Evolutionary conservation across 2,888 invertebrate genomes (phyloP).

Genomic region (Candidula unifasciata): DNA sequence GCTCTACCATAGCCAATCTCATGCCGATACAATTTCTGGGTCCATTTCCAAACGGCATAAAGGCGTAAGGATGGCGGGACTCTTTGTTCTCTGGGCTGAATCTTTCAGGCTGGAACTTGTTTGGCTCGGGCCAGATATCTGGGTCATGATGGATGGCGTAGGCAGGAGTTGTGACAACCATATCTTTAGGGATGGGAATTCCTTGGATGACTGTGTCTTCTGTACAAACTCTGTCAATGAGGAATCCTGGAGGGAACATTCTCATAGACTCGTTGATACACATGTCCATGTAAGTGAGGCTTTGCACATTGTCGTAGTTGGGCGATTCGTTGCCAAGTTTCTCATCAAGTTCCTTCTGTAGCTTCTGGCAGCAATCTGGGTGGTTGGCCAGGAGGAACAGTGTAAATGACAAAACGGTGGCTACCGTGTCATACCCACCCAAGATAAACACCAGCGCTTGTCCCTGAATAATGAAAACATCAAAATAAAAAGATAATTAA

Average conservation of each 20-base stretch:
- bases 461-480: slow-evolving; percentile 36
- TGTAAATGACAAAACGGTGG: slow-evolving; percentile 21
- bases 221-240: slow-evolving; percentile 47
- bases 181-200: slow-evolving; percentile 53
- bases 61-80: slow-evolving; percentile 23
- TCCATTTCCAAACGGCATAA: slow-evolving; percentile 39
- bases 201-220: slow-evolving; percentile 54
- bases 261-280: slow-evolving; percentile 59
- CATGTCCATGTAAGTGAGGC: slow-evolving; percentile 58
- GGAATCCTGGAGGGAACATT: slow-evolving; percentile 55
- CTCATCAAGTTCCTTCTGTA: slow-evolving; percentile 54
- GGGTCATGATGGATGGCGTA: slow-evolving; percentile 56
- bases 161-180: slow-evolving; percentile 50
- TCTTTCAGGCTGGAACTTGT: slow-evolving; percentile 57
- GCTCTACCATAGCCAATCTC: slow-evolving; percentile 30
- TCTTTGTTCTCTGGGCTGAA: slow-evolving; percentile 25
- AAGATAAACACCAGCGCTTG: slow-evolving; percentile 33
- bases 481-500: too few relatives aligned
- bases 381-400: slow-evolving; percentile 27
- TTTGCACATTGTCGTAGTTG: slow-evolving; percentile 53
- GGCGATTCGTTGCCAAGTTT: slow-evolving; percentile 44
- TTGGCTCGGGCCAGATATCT: slow-evolving; percentile 54
- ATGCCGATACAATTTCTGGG: slow-evolving; percentile 45
- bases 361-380: slow-evolving; percentile 12
- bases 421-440: slow-evolving; percentile 31